Conservation (phyloP, 1,140 invertebrate genomes). For the Helicoverpa zea region DNA sequence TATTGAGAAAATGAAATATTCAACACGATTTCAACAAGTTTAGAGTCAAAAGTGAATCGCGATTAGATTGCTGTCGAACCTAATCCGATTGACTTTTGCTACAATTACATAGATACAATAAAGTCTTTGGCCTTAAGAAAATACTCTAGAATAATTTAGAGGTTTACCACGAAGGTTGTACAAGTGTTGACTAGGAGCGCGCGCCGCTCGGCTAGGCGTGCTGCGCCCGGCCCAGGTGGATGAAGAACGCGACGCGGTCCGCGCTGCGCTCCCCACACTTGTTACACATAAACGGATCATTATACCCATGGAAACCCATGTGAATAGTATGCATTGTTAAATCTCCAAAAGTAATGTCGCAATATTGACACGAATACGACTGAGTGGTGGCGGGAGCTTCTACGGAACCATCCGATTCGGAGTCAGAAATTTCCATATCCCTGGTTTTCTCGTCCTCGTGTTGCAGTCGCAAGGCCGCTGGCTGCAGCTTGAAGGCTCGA, state of each 20-base stretch:
- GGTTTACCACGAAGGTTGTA: slow-evolving; percentile 30
- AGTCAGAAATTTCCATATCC: slow-evolving; percentile 76
- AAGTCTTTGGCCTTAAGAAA: slow-evolving; percentile 60
- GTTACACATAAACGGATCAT: slow-evolving; percentile 97
- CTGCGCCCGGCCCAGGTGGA: slow-evolving; percentile 95
- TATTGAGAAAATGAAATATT: slow-evolving; percentile 13
- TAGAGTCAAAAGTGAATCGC: slow-evolving; percentile 31
- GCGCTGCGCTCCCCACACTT: slow-evolving; percentile 95
- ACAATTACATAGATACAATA: slow-evolving; percentile 45
- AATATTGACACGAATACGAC: slow-evolving; percentile 93
- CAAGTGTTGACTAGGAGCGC: slow-evolving; percentile 65
- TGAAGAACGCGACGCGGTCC: slow-evolving; percentile 96
- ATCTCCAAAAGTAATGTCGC: slow-evolving; percentile 96
- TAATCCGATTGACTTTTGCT: slow-evolving; percentile 39
- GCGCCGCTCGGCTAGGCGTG: slow-evolving; percentile 88
- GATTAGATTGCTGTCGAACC: neutral
- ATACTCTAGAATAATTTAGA: slow-evolving; percentile 51
- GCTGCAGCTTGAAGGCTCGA: slow-evolving; percentile 92
- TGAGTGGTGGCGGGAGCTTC: slow-evolving; percentile 61
- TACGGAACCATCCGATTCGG: slow-evolving; percentile 77
- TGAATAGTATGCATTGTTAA: slow-evolving; percentile 97
- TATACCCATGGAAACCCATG: slow-evolving; percentile 97
- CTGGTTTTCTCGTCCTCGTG: slow-evolving; percentile 79
- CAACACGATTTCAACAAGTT: slow-evolving; percentile 17
- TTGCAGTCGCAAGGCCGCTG: slow-evolving; percentile 84